Base-by-base conservation (phyloP, 2,888 invertebrate species). In the Lycophotia porphyrea region DNA sequence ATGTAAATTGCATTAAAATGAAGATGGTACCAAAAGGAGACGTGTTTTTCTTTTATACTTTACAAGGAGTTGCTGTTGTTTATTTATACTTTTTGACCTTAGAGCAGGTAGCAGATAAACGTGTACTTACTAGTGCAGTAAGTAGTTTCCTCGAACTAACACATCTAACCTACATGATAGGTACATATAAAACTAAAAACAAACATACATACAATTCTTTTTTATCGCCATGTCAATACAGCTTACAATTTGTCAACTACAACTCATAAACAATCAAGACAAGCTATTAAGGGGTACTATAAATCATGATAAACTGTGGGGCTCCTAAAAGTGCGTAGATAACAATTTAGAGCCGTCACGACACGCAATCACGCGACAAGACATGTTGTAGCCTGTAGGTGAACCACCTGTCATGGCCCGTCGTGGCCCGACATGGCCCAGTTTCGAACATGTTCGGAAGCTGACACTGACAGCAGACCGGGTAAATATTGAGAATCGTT, bases 261-360 rank as follows among this genome's bases (percentile, higher is more conserved):
- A 73, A 66, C 31, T 77, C 74, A 84, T 82, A 84, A 81, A 78
- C 34, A 78, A 77, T 88, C 74, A 73, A 49, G 88, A 82, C 88
- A 89, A 87, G 82, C 84, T 88, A 89, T 89, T 90, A 92, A 85
- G 84, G 86, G 83, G 77, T 71, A 84, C 81, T 87, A 92, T 94
- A 93, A 93, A 94, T 94, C 92, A 94, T 91, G 92, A 93, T 88
- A 88, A 88, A 76, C 71, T 68, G 75, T 87, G 89, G 87, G 90
- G 78, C 80, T 85, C 84, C 89, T 90, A 90, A 92, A 92, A 93
- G 91, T 92, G 93, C 89, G 90, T 91, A 92, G 93, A 93, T 94
- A 93, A 93, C 92, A 90, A 91, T 93, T 93, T 92, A 92, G 91
- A 84, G 85, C 84, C 87, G 91, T 91, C 91, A 90, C 91, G 88